Evolutionary conservation across 53 echinoderm and acorn worm genomes (phyloP), one percentile per base, ranked within the genome.

Genomic region (Actinopyga echinites): DNA sequence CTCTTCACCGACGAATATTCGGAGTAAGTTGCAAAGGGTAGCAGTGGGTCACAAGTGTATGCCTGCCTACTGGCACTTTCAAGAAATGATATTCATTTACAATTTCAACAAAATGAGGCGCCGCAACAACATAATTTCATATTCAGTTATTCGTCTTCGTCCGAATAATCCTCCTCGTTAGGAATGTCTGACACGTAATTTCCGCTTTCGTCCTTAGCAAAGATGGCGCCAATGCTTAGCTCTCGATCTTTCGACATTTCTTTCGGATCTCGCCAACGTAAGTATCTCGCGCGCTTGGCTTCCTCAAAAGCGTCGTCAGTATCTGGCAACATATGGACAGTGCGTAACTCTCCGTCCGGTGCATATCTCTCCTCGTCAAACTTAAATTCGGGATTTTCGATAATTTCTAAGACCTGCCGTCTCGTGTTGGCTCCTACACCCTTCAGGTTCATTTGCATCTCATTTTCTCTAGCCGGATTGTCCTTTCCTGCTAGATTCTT

Each of bases 341-440:
- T 96, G 55, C 96, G 79, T 26, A 96, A 33, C 35, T 88, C 88
- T n/a, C 96, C 96, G 71, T 96, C 96, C 11, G 96, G 96, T 2
- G 96, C 96, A 69, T 91, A 96, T 19, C 64, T 91, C 11, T 93
- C 69, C 69, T 96, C 93, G 61, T 96, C 93, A 43, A 96, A 96
- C 63, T 89, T 85, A 45, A 91, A 85, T 17, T 91, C 89, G 13
- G 93, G 86, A 69, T 91, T 91, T 38, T 87, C 87, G 5, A 87
- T 83, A 26, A 91, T 87, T 65, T 91, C 79, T 43, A 78, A 54
- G 28, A 78, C 83, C 15, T 52, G 57, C 8, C 83, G 34, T 34
- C 53, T 67, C 17, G 53, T 53, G 64, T 43, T 52, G 2, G 53
- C 65, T 25, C 66, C 66, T 17, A 64, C 66, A 20, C 68, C 65